Conservation (phyloP, 2,113 vertebrate species). For the Ciconia boyciana region DNA sequence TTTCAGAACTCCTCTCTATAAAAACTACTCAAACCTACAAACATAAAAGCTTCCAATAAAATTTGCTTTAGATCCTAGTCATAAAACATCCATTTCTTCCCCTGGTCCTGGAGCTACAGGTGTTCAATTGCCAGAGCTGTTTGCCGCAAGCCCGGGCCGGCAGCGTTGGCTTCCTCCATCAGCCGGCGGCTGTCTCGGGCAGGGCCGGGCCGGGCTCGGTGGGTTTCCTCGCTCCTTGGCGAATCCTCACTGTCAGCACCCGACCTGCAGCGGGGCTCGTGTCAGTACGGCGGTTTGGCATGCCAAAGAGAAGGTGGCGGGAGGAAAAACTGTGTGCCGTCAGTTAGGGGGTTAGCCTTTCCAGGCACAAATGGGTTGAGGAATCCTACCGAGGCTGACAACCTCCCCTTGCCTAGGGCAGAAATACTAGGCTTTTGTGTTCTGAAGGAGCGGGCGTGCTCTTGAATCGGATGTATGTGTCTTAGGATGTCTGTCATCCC, state of each 20-base stretch:
- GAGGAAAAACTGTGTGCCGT: fast-evolving
- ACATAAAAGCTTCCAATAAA: constrained; percentile 81
- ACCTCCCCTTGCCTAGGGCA: neutral
- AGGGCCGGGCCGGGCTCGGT: fast-evolving
- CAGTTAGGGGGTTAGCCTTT: neutral
- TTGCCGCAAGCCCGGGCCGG: neutral
- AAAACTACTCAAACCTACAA: constrained; percentile 76
- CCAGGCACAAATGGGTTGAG: neutral
- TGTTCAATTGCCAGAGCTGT: constrained; percentile 20
- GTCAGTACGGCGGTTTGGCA: neutral
- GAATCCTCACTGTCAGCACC: neutral
- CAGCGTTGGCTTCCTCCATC: neutral
- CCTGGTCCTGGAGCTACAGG: constrained; percentile 41
- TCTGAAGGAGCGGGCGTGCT: neutral
- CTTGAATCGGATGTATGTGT: too few species aligned
- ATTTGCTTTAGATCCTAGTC: constrained; percentile 73
- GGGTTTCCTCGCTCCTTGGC: neutral
- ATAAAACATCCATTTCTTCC: constrained; percentile 65
- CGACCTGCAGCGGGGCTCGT: neutral
- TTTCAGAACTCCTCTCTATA: constrained; percentile 79
- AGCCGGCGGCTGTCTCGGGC: fast-evolving
- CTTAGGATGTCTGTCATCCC: neutral
- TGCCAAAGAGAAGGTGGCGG: too few species aligned
- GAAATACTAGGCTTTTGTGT: neutral
- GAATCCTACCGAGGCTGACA: fast-evolving